Base-by-base conservation (phyloP, 2,797 vertebrate genomes). In the Arrhamphus sclerolepis region DNA sequence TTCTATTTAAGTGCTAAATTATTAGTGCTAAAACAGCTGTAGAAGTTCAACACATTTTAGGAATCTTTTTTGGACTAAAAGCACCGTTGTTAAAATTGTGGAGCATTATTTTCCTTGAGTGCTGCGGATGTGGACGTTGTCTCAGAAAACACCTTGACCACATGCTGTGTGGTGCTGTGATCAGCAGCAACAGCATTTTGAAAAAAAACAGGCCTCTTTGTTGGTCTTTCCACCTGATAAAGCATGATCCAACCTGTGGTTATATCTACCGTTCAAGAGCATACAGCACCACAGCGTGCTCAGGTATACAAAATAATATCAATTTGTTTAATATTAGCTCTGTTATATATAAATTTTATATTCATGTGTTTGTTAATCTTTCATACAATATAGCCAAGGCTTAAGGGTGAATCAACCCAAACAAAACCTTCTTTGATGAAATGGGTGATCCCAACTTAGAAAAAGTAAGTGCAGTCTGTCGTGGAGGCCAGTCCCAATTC, bases 221-320 rank as follows among this genome's bases (percentile, higher is more conserved):
- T 69, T 84, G 85, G 41, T 74, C 49, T 80, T 69, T 49, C 62
- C 29, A 72, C 74, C 49, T 62, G 53, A 73, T 84, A 73, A 79
- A 67, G 69, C 68, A 68, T 84, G 61, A 63, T 82, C 75, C 78
- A 78, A 77, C 72, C 61, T 43, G 24, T 72, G 71, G 77, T 83
- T 77, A 82, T 31, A 46, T 78, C 73, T 67, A 62, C 64, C 71
- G 67, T 75, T 78, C 16, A 56, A 88, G 81, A 90, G 87, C 85
- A 87, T 58, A 80, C 77, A 49, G 72, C 70, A 84, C 75, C 77
- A 79, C 62, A 80, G 72, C 86, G 85, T 89, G 87, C 86, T 89
- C 88, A 85, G 72, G 81, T 83, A 89, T 88, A 79, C 72, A 84
- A 90, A 88, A 85, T 79, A 86, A 78, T 70, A 80, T 76, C 74